Evolutionary conservation across 2,113 vertebrate genomes (phyloP), one percentile per base, ranked within the genome.

Genomic region (Ahaetulla prasina): DNA sequence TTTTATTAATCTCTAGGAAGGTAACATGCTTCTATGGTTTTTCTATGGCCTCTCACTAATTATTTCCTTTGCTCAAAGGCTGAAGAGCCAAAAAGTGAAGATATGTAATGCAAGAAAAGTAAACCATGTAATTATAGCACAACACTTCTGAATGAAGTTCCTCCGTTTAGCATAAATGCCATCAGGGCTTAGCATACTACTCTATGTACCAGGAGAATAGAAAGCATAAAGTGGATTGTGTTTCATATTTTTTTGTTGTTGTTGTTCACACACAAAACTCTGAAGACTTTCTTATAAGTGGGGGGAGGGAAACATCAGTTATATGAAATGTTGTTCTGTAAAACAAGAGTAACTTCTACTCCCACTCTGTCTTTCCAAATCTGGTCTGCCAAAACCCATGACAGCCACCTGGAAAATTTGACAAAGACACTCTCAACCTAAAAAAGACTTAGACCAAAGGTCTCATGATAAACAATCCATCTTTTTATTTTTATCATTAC

Each of bases 61-160:
- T 84, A 94, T 0, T 25, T 92, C 45, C 45, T 94, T 30, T 92
- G 2, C 4, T 1, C 90, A 91, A 85, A 0, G 0, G 27, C n/a
- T 90, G 91, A 89, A 68, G 57, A 53, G 74, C 74, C 86, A 92
- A 89, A 25, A 39, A 50, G 45, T 74, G 80, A 43, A 53, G 0
- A 0, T 2, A 20, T 52, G 54, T 53, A 89, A 86, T 53, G 49
- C 39, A 88, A 35, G 39, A 85, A 85, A 39, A 91, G 8, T 27
- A 30, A 43, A 43, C 0, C 0, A 43, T 30, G 2, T 0, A 0
- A 35, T 43, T 20, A 9, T 35, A 35, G 63, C 27, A 68, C 91
- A 2, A 0, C 0, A 0, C 30, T 50, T 91, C 30, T 60, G 85
- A 4, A 22, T 0, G 45, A 94, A 85, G 47, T 9, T 85, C 54